Conservation (phyloP, 2,113 vertebrate species). For the Percina caprodes region DNA sequence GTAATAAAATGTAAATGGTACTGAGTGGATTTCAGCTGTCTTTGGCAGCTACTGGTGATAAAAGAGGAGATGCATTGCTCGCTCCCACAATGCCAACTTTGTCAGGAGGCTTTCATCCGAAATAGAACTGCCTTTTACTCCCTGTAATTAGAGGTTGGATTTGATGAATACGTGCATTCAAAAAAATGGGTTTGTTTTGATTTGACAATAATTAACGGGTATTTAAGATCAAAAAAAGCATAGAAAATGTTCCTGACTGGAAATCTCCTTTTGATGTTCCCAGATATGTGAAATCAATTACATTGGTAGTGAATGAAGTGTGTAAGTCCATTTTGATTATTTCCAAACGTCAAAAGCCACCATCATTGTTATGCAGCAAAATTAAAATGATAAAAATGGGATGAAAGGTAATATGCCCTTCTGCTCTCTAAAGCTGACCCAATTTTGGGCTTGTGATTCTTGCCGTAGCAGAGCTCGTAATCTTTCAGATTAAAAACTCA, state of each 20-base stretch:
- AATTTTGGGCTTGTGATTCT: constrained; percentile 17
- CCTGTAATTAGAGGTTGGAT: constrained; percentile 56
- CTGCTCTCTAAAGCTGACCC: constrained; percentile 28
- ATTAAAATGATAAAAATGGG: constrained; percentile 40
- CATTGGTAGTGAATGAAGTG: constrained; percentile 18
- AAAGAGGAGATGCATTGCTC: constrained; percentile 21
- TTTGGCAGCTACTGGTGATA: constrained; percentile 33
- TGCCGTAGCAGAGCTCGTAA: constrained; percentile 20
- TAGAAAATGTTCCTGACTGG: constrained; percentile 39
- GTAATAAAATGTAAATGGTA: neutral
- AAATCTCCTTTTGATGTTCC: constrained; percentile 59
- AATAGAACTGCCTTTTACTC: constrained; percentile 53
- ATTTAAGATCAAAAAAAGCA: constrained; percentile 64
- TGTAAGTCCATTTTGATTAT: constrained; percentile 51
- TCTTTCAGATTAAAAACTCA: constrained; percentile 61
- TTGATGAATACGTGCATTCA: constrained; percentile 50
- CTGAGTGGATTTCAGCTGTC: constrained; percentile 16
- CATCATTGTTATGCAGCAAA: constrained; percentile 11
- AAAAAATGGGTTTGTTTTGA: constrained; percentile 52
- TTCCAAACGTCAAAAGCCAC: constrained; percentile 60
- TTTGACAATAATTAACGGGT: constrained; percentile 60
- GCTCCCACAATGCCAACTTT: constrained; percentile 31
- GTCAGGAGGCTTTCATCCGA: constrained; percentile 59
- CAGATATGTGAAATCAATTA: constrained; percentile 47
- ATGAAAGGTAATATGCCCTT: constrained; percentile 32